These are phyloP conservation scores for Penaeus indicus DNA, from an alignment of 1,140 invertebrate species.

Conservation along the genomic window DNA sequence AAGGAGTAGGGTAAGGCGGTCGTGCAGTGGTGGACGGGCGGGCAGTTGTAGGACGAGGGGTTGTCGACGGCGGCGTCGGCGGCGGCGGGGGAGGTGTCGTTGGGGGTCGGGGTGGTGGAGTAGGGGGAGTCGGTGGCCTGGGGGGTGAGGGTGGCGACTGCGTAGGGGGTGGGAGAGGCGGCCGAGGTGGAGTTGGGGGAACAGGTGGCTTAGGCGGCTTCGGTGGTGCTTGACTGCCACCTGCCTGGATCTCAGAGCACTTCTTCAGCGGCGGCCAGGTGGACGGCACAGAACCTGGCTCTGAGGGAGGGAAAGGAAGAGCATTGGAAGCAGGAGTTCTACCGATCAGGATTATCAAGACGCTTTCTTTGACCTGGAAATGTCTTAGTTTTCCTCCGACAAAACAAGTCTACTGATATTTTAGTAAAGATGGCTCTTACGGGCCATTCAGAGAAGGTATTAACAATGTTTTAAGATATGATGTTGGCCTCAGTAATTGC, in stretches of 20 bases:
- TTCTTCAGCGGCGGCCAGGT: slow-evolving; percentile 22
- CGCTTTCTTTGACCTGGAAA: no score
- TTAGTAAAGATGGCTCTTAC: no score
- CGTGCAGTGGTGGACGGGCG: no score
- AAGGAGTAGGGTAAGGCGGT: no score
- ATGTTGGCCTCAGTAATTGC: no score
- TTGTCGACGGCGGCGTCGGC: background rate
- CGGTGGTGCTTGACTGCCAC: background rate
- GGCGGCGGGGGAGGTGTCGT: background rate
- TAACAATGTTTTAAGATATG: no score
- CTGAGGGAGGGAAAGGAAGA: background rate
- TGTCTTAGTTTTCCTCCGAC: no score
- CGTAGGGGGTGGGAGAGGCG: background rate
- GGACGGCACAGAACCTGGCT: background rate
- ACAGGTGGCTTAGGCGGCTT: background rate
- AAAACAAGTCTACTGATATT: no score
- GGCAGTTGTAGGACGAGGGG: background rate
- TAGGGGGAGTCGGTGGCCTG: background rate
- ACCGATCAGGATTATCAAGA: background rate
- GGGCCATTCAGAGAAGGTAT: no score
- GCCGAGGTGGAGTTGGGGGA: background rate
- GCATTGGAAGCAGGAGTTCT: background rate
- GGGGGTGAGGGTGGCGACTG: background rate
- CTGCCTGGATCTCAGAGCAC: background rate
- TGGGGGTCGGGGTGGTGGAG: background rate